Conservation (phyloP, 30 jellyfish, hydroid and myxozoan genomes). For the Aurelia aurita complex sp. Pacific region DNA sequence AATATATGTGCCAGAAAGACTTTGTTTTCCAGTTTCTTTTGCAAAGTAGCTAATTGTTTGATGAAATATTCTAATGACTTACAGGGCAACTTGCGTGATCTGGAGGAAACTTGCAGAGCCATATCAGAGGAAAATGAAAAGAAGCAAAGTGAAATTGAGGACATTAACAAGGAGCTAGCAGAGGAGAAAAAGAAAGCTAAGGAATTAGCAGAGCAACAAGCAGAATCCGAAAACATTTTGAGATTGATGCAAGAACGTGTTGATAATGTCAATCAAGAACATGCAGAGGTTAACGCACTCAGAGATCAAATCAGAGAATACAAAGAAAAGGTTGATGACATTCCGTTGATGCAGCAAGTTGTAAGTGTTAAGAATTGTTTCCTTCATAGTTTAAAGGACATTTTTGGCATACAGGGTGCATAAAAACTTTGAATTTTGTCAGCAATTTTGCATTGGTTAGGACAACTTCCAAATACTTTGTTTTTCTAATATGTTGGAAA, state of each 20-base stretch:
- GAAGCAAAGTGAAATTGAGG: not conserved
- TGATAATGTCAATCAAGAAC: constrained; percentile 38
- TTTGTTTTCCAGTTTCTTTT: too few relatives aligned
- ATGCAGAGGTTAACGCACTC: constrained; percentile 12
- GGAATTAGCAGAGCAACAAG: constrained; percentile 8
- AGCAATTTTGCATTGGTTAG: too few relatives aligned
- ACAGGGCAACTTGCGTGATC: constrained; percentile 1
- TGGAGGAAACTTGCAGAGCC: constrained; percentile 21
- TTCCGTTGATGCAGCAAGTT: constrained; percentile 45
- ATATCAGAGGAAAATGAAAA: constrained; percentile 3
- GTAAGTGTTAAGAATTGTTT: constrained; percentile 1
- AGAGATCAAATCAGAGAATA: constrained; percentile 6
- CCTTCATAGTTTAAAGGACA: too few relatives aligned
- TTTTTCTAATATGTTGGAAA: too few relatives aligned
- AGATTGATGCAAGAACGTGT: constrained; percentile 54
- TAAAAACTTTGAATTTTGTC: too few relatives aligned
- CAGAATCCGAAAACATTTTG: constrained; percentile 37
- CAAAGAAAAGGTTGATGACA: constrained; percentile 19
- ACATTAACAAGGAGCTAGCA: not conserved
- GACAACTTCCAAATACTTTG: too few relatives aligned
- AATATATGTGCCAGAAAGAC: too few relatives aligned
- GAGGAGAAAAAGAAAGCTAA: not conserved
- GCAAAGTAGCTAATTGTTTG: not conserved
- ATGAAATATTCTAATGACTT: not conserved
- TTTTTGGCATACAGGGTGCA: too few relatives aligned